A percentile compares a stretch with the other conserved stretches of the same genome.
Conservation (phyloP, 2,888 invertebrate species). For the Diaperis boleti region DNA sequence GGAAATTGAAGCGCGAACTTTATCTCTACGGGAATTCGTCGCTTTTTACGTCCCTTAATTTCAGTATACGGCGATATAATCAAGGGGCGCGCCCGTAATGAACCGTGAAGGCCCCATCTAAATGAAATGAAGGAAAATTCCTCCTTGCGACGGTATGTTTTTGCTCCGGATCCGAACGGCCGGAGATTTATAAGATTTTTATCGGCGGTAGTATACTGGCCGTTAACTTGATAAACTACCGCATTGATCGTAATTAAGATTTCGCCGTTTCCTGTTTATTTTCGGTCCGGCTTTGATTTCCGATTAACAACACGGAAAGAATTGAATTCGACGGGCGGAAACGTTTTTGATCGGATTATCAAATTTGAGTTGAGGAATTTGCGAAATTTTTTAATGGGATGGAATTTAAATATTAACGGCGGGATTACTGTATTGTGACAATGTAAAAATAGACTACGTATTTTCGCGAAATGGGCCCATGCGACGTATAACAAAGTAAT, state of each 20-base stretch:
- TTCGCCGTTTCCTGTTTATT: conserved; percentile 39
- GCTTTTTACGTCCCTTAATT: conserved; percentile 42
- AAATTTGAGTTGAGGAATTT: neutral
- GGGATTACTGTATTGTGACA: too few species aligned
- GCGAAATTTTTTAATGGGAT: too few species aligned
- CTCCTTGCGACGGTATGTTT: conserved; percentile 9
- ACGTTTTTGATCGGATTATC: neutral
- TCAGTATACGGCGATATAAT: conserved; percentile 35
- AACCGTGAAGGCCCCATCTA: conserved; percentile 25
- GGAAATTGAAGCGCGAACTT: conserved; percentile 22
- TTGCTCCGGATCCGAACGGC: conserved; percentile 14
- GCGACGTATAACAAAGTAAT: too few species aligned
- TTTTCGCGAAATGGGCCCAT: too few species aligned
- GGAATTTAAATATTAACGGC: too few species aligned
- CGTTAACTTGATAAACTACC: conserved; percentile 57
- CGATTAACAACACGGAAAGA: neutral
- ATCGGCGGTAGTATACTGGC: conserved; percentile 56
- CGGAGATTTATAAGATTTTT: conserved; percentile 56
- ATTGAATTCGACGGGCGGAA: neutral
- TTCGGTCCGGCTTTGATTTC: conserved; percentile 20
- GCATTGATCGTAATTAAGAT: conserved; percentile 58
- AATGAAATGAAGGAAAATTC: conserved; percentile 21
- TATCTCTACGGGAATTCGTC: conserved; percentile 36
- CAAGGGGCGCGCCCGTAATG: conserved; percentile 36
- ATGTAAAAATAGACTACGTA: too few species aligned